phyloP scores from a whole-genome alignment of 2,888 invertebrate species.

The Cosmorhoe ocellata region DNA sequence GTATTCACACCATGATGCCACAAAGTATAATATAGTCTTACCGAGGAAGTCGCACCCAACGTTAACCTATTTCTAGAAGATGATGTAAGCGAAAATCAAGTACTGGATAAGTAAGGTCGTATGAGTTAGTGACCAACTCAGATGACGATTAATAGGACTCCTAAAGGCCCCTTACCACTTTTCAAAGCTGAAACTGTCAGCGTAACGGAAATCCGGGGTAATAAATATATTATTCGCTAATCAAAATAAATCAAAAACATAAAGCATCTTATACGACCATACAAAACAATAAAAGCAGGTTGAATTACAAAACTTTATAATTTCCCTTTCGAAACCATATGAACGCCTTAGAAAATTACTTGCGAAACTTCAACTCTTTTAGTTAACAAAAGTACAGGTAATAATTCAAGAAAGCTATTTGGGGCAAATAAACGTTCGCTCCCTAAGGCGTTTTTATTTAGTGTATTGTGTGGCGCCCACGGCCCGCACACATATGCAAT shows the following conservation, averaged over 20 bases:
- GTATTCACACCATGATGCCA: conserved; percentile 25
- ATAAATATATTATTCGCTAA: background rate
- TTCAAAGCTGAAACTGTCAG: too few relatives aligned
- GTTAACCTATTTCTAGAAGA: background rate
- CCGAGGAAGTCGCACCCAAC: background rate
- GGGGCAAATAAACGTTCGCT: conserved; percentile 27
- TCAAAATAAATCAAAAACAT: conserved; percentile 10
- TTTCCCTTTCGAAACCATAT: conserved; percentile 23
- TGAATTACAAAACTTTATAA: conserved; percentile 27
- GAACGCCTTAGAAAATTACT: conserved; percentile 26
- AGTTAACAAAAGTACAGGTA: conserved; percentile 29
- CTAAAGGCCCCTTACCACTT: too few relatives aligned
- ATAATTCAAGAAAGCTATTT: conserved; percentile 32
- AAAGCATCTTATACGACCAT: background rate
- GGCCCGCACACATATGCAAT: conserved; percentile 42
- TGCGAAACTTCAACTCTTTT: conserved; percentile 30
- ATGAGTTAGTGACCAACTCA: too few relatives aligned
- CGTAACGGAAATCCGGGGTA: background rate
- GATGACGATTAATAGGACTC: too few relatives aligned
- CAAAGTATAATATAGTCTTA: conserved; percentile 24
- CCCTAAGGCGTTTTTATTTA: conserved; percentile 35
- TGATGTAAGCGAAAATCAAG: too few relatives aligned
- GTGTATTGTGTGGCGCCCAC: conserved; percentile 19
- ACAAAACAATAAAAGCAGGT: conserved; percentile 23
- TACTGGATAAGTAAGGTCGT: too few relatives aligned